These are phyloP conservation scores for Oncorhynchus gorbuscha DNA, from an alignment of 2,113 vertebrate genomes.

Conservation along the genomic window DNA sequence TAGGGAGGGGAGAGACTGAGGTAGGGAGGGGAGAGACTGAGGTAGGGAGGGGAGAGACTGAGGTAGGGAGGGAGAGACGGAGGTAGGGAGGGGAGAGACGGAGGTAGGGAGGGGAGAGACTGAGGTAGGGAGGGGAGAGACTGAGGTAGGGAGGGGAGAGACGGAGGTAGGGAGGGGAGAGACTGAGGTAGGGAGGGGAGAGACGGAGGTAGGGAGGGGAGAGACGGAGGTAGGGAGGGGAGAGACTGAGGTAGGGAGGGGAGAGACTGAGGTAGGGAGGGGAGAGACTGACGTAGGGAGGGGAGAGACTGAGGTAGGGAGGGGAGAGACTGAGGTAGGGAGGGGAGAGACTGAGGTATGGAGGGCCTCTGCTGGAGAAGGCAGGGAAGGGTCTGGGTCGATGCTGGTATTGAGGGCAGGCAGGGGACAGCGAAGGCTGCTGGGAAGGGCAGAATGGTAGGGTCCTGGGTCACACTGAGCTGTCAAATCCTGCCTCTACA, in stretches of 20 bases:
- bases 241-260: not conserved
- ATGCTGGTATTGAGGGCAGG: not conserved
- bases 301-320: not conserved
- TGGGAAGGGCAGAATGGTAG: not conserved
- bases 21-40: constrained; percentile 16
- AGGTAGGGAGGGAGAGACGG: not conserved
- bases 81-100: not conserved
- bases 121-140: not conserved
- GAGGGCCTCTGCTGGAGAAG: too few relatives aligned
- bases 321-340: not conserved
- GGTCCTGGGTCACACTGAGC: too few relatives aligned
- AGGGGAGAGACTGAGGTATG: not conserved
- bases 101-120: not conserved
- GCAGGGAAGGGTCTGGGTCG: not conserved
- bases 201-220: not conserved
- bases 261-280: not conserved
- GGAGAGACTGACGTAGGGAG: not conserved
- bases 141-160: too few relatives aligned
- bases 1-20: too few relatives aligned
- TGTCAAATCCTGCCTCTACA: too few relatives aligned
- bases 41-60: not conserved
- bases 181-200: too few relatives aligned
- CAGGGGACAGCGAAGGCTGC: not conserved
- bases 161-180: not conserved
- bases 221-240: not conserved